phyloP scores from a whole-genome alignment of 2,797 vertebrate genomes.

The Cryptoprocta ferox region DNA sequence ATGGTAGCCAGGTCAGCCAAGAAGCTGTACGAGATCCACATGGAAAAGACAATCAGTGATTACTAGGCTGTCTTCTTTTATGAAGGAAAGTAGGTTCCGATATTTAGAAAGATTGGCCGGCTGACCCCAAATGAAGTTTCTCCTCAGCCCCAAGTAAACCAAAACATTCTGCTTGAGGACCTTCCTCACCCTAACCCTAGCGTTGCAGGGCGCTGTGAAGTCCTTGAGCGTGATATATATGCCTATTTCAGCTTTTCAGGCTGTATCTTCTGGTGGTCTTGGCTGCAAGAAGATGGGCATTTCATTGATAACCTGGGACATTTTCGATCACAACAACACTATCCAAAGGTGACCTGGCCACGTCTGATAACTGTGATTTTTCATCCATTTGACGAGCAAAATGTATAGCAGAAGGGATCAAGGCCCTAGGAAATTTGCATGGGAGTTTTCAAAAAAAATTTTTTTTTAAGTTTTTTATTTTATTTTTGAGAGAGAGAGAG shows the following conservation, averaged over 20 bases:
- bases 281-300: background rate
- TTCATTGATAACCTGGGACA: background rate
- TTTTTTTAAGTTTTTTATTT: too few species aligned
- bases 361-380: constrained; percentile 25
- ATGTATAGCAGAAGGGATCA: constrained; percentile 1
- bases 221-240: background rate
- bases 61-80: background rate
- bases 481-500: too few species aligned
- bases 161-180: background rate
- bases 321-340: background rate
- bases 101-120: background rate
- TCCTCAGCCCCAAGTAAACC: background rate
- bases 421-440: constrained; percentile 41
- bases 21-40: background rate
- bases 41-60: background rate
- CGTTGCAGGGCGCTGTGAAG: background rate
- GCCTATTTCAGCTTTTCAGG: background rate
- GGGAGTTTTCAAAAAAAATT: background rate
- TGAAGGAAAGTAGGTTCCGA: background rate
- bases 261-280: background rate
- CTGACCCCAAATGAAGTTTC: background rate
- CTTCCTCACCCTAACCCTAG: background rate
- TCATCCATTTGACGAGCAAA: constrained; percentile 15
- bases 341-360: constrained; percentile 3
- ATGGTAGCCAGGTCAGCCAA: background rate